Base-by-base conservation (phyloP, 2,888 invertebrate species). In the Bhutanitis thaidina region DNA sequence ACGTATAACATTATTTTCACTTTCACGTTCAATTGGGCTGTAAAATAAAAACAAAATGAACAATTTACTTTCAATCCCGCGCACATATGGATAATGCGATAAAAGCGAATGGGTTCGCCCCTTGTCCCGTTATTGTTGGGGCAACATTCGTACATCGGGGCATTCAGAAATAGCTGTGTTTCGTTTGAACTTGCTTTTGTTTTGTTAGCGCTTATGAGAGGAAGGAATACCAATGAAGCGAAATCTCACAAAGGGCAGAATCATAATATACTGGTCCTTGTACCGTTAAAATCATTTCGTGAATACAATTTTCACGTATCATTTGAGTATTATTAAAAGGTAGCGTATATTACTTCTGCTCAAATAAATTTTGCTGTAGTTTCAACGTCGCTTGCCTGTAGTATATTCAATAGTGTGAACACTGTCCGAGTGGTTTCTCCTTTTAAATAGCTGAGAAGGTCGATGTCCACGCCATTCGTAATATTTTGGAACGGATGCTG, bases 51-150 rank as follows among this genome's bases (percentile, higher is more conserved):
- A 68, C 60, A 63, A 65, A 66, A 64, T 65, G 59, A 69, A 61
- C 61, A 59, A 64, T 67, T 64, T 61, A 63, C 62, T 67, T 71
- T 65, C 71, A 67, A 71, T 67, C 61, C 59, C 59, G 54, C 51
- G 41, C 54, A 52, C 56, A 54, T 54, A 55, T 50, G 47, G 59
- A 52, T 63, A 55, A 57, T 59, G 61, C 55, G 58, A 67, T 72
- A 65, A 67, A 65, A 62, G 53, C 50, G 61, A 63, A 71, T 51
- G 65, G 49, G 41, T 35, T 44, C 49, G 40, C 39, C 54, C 50
- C 52, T 46, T 53, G 51, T 43, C 52, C 49, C 52, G 55, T 48
- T 57, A 49, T 53, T 45, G 36, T n/a, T 54, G 53, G 57, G 49
- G 45, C 27, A 34, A 49, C 56, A 55, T 53, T 59, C 47, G 51